Evolutionary conservation across 2,113 vertebrate species (phyloP).

Genomic region (Emydura subglobosa): DNA sequence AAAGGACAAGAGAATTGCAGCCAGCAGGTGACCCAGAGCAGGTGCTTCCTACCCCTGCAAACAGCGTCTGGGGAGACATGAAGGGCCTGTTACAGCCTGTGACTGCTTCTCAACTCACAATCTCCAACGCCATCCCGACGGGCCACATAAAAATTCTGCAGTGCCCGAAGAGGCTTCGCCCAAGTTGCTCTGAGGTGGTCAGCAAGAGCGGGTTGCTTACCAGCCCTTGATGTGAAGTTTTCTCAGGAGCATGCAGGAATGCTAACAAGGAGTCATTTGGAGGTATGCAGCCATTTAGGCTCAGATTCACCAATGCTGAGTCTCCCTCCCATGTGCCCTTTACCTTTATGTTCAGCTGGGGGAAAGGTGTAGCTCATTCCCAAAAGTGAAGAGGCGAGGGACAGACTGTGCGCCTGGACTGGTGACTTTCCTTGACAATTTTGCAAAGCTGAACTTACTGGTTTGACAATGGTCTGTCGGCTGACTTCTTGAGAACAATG

Average conservation of each 20-base stretch:
- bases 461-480: background rate
- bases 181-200: background rate
- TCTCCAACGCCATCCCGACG: fast-evolving
- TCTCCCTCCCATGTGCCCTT: fast-evolving
- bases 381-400: background rate
- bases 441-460: background rate
- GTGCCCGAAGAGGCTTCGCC: fast-evolving
- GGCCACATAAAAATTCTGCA: background rate
- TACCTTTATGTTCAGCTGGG: background rate
- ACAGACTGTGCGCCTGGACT: background rate
- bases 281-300: background rate
- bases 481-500: fast-evolving
- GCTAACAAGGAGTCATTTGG: background rate
- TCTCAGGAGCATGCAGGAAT: background rate
- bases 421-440: background rate
- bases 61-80: fast-evolving
- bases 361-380: background rate
- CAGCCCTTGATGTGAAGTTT: background rate
- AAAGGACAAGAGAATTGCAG: background rate
- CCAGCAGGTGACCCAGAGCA: background rate
- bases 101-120: background rate
- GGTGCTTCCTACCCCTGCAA: background rate
- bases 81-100: background rate
- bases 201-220: background rate
- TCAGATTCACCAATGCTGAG: background rate